phyloP scores from a whole-genome alignment of 2,797 vertebrate species.

The Dipus sagitta region DNA sequence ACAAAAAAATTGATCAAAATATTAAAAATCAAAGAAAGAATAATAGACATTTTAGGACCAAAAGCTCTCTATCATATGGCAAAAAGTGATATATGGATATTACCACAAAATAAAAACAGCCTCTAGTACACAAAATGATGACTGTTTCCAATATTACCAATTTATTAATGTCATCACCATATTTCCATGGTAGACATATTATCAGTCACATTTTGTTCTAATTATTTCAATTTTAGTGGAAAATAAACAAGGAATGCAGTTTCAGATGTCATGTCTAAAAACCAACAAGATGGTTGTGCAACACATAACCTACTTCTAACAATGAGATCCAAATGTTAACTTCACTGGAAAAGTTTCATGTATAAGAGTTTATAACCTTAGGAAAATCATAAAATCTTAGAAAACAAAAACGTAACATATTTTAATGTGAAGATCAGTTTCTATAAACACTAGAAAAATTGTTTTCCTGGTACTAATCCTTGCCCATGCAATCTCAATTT shows the following conservation, averaged over 20 bases:
- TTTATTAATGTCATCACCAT: not conserved
- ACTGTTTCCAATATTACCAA: not conserved
- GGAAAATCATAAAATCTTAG: not conserved
- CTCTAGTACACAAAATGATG: not conserved
- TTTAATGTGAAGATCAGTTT: not conserved
- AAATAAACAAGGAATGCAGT: not conserved
- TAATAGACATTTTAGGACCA: not conserved
- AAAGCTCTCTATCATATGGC: not conserved
- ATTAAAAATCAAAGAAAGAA: conserved; percentile 3
- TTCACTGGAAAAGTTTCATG: conserved; percentile 23
- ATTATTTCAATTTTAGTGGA: not conserved
- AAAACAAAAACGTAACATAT: not conserved
- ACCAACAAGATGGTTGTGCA: not conserved
- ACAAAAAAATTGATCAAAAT: conserved; percentile 14
- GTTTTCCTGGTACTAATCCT: not conserved
- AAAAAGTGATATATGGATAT: not conserved
- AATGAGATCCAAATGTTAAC: conserved; percentile 10
- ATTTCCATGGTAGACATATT: conserved; percentile 31
- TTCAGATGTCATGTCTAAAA: not conserved
- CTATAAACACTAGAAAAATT: not conserved
- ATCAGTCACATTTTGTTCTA: not conserved
- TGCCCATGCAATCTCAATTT: not conserved
- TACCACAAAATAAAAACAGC: not conserved
- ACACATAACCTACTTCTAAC: not conserved
- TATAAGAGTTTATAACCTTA: not conserved